Evolutionary conservation across 2,113 vertebrate genomes (phyloP).

Genomic region (Colinus virginianus): DNA sequence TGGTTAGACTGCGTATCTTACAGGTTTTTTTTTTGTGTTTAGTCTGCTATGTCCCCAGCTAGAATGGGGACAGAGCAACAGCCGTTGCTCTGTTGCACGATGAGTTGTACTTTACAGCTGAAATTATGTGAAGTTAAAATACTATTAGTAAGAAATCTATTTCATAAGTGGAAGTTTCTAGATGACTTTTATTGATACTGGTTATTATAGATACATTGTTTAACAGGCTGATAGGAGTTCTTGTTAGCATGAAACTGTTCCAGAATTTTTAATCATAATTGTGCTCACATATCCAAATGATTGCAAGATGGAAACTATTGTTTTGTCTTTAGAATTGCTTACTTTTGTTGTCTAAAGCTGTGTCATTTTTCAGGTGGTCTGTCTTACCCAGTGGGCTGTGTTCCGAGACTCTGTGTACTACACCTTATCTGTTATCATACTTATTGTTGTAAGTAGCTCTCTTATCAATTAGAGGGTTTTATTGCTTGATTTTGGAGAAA

Average conservation of each 20-base stretch:
- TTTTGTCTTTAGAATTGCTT: neutral
- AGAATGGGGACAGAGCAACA: no score
- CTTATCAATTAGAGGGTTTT: neutral
- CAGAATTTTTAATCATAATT: neutral
- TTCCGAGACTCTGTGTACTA: conserved; percentile 96
- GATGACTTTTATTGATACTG: neutral
- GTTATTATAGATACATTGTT: neutral
- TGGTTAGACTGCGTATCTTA: neutral
- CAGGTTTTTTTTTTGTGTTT: neutral
- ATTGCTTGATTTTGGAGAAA: neutral
- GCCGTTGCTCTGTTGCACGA: neutral
- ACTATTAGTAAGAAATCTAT: neutral
- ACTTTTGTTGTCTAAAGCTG: conserved; percentile 5
- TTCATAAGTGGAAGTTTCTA: neutral
- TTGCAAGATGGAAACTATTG: neutral
- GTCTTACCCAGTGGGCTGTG: conserved; percentile 93
- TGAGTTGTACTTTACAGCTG: neutral
- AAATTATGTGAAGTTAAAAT: neutral
- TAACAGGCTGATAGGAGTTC: neutral
- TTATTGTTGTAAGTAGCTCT: conserved; percentile 89
- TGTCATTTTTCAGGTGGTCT: conserved; percentile 86
- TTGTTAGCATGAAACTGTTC: neutral
- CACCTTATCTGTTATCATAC: conserved; percentile 88
- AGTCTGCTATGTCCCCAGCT: neutral
- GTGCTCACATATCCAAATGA: neutral